Evolutionary conservation across 2,797 vertebrate genomes (phyloP), one percentile per base, ranked within the genome.

Genomic region (Enteromius unitaeniatus): DNA sequence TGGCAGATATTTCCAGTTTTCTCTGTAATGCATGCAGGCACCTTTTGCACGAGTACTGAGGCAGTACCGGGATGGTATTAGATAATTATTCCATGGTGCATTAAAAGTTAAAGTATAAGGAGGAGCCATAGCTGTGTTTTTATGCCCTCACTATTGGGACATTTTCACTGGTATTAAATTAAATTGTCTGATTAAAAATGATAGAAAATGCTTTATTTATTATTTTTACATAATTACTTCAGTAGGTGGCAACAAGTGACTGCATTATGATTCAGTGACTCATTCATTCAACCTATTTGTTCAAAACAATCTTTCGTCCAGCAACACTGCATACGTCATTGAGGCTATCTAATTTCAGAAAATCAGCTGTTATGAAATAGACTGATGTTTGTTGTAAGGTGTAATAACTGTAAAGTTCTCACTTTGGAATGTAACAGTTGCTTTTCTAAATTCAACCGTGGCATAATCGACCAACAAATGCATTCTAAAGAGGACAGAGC

Each of bases 11-110:
- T 69, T 85, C 86, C 90, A 86, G 88, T 90, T 79, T 89, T 85
- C 85, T 84, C 89, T 91, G 90, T 90, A 92, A 93, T 94, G 90
- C 82, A 93, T 92, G 90, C 10, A 86, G 88, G 86, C 73, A 84
- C 45, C 26, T 8, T 10, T 37, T 40, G 26, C 47, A 51, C 4
- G 26, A 23, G 26, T 47, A 14, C 58, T 64, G 40, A 21, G 23
- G 23, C 2, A 14, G 15, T 45, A 21, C 2, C 0, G 1, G 15
- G 14, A 76, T 23, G 28, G 6, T 9, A 31, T 73, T 26, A 37
- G 31, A 58, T 76, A 1, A 23, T 58, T 60, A 76, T 28, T 49
- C 40, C 9, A 28, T n/a, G 10, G 21, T 23, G 19, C 4, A 21
- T 49, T 55, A 55, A 53, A 55, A 77, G 42, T 17, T n/a, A 19